phyloP scores from a whole-genome alignment of 2,113 vertebrate genomes.

The Oryzias javanicus region DNA sequence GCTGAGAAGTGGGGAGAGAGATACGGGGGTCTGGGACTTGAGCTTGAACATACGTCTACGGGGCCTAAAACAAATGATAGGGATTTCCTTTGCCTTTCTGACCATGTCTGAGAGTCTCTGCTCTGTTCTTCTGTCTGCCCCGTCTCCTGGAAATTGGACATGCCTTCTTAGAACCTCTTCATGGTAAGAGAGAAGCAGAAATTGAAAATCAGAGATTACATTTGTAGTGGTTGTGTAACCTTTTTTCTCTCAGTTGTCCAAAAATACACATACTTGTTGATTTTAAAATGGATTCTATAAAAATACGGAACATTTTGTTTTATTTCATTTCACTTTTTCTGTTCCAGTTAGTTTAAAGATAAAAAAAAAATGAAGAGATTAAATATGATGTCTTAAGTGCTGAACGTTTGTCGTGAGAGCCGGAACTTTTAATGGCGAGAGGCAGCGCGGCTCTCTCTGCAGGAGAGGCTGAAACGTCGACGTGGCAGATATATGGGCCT shows the following conservation, averaged over 20 bases:
- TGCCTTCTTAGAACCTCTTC: conserved; percentile 11
- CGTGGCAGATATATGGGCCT: conserved; percentile 47
- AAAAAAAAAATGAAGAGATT: conserved; percentile 12
- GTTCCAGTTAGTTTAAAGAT: conserved; percentile 22
- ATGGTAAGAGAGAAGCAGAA: conserved; percentile 32
- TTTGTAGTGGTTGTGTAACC: conserved; percentile 4
- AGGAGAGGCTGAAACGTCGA: conserved; percentile 43
- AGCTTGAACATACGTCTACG: conserved; percentile 71
- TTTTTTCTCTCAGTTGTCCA: no score
- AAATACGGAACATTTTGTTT: neutral
- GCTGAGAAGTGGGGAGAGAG: conserved; percentile 26
- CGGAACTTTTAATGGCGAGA: conserved; percentile 49
- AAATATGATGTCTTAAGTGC: neutral
- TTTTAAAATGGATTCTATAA: conserved; percentile 16
- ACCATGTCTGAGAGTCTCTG: conserved; percentile 60
- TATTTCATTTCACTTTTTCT: conserved; percentile 3
- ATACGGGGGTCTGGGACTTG: conserved; percentile 59
- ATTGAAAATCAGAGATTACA: conserved; percentile 9
- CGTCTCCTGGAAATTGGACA: conserved; percentile 17
- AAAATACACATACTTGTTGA: neutral
- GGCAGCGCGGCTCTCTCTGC: conserved; percentile 60
- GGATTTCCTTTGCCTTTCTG: conserved; percentile 66
- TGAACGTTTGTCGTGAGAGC: conserved; percentile 21
- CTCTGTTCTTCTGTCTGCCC: conserved; percentile 53
- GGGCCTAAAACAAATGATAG: conserved; percentile 67